A percentile compares a stretch with the other conserved stretches of the same genome.
These are phyloP conservation scores for Oryzias javanicus DNA, from an alignment of 2,113 vertebrate genomes.

Conservation along the genomic window DNA sequence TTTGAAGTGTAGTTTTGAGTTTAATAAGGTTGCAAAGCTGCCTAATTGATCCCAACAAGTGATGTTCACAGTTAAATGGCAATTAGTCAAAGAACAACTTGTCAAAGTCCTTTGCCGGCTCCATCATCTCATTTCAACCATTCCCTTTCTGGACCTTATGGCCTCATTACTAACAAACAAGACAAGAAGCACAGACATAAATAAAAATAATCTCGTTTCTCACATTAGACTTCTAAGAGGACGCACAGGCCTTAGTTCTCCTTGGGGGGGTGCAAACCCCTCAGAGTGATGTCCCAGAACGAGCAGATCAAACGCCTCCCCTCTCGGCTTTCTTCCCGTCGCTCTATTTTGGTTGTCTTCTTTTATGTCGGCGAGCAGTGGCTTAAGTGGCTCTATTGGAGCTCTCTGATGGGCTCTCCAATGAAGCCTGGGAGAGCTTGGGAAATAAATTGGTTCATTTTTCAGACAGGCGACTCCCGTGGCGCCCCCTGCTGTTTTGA, in stretches of 20 bases:
- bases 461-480: slow-evolving; percentile 11
- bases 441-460: slow-evolving; percentile 60
- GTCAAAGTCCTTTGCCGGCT: slow-evolving; percentile 22
- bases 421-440: slow-evolving; percentile 52
- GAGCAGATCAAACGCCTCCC: slow-evolving; percentile 65
- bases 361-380: slow-evolving; percentile 68
- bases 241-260: slow-evolving; percentile 41
- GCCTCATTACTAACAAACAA: slow-evolving; percentile 53
- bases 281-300: slow-evolving; percentile 59
- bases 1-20: no score
- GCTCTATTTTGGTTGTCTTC: slow-evolving; percentile 61
- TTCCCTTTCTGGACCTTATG: slow-evolving; percentile 29
- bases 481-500: slow-evolving; percentile 53
- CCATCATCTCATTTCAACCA: slow-evolving; percentile 7
- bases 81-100: slow-evolving; percentile 22
- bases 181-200: slow-evolving; percentile 20
- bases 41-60: slow-evolving; percentile 29
- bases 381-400: slow-evolving; percentile 70
- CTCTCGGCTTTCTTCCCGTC: slow-evolving; percentile 38
- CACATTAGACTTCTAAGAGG: slow-evolving; percentile 46
- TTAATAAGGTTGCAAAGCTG: slow-evolving; percentile 1
- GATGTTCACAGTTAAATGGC: slow-evolving; percentile 22
- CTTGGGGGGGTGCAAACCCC: slow-evolving; percentile 35
- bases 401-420: slow-evolving; percentile 63
- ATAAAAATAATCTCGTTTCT: slow-evolving; percentile 55